Percentiles rank a stretch among this genome's conserved stretches.
Conservation (phyloP, 2,113 vertebrate species). For the Dasyprocta punctata region DNA sequence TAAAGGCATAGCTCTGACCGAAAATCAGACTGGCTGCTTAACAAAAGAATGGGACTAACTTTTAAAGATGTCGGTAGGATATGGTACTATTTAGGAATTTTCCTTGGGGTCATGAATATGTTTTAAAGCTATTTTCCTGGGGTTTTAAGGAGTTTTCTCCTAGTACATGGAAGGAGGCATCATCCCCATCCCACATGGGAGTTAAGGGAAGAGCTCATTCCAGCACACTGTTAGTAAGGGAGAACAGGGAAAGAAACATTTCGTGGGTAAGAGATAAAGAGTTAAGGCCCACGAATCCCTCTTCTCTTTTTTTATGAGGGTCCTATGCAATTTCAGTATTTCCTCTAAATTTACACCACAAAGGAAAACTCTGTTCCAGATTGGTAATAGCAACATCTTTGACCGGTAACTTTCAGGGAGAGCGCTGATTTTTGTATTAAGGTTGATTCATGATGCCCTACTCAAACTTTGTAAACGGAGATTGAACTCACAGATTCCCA, state of each 20-base stretch:
- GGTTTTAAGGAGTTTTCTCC: background rate
- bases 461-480: background rate
- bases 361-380: background rate
- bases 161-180: background rate
- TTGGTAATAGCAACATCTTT: background rate
- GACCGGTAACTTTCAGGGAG: background rate
- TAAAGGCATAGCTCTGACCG: background rate
- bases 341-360: background rate
- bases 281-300: background rate
- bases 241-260: background rate
- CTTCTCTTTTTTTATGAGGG: background rate
- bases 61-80: background rate
- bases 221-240: background rate
- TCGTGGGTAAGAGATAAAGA: background rate
- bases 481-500: background rate
- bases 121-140: background rate
- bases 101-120: background rate
- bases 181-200: background rate
- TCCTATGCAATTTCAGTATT: background rate
- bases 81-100: background rate
- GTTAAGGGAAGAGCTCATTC: background rate
- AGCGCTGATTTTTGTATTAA: background rate
- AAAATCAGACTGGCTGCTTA: background rate
- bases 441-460: background rate
- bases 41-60: background rate